Evolutionary conservation across 2,888 invertebrate species (phyloP).

Genomic region (Drosophila anomelani): DNA sequence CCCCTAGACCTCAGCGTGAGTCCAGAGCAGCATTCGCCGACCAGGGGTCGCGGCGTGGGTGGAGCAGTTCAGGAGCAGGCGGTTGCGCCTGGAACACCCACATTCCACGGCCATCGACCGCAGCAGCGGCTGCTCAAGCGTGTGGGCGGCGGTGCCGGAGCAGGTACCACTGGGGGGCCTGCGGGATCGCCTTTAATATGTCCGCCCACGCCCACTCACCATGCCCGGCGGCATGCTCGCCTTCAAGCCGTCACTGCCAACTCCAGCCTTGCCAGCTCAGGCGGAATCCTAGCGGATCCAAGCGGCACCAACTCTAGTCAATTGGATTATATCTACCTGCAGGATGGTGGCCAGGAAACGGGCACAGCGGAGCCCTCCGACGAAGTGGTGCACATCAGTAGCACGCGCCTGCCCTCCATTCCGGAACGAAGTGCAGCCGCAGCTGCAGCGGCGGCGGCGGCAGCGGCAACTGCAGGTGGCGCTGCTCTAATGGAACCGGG

Average conservation of each 20-base stretch:
- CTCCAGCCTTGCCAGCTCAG: slow-evolving; percentile 61
- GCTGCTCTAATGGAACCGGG: slow-evolving; percentile 68
- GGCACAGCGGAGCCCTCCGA: slow-evolving; percentile 54
- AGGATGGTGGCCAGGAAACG: slow-evolving; percentile 26
- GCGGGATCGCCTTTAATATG: slow-evolving; percentile 86
- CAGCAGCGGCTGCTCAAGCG: slow-evolving; percentile 88
- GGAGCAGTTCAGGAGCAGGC: slow-evolving; percentile 33
- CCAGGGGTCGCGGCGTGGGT: slow-evolving; percentile 73
- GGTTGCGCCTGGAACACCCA: slow-evolving; percentile 83
- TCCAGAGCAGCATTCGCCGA: slow-evolving; percentile 73
- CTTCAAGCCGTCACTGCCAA: slow-evolving; percentile 84
- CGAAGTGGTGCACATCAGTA: slow-evolving; percentile 89
- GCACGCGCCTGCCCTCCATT: slow-evolving; percentile 92
- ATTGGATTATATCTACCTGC: slow-evolving; percentile 70
- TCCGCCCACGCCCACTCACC: slow-evolving; percentile 95
- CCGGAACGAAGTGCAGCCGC: slow-evolving; percentile 88
- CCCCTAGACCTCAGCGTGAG: slow-evolving; percentile 82
- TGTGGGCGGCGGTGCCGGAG: slow-evolving; percentile 83
- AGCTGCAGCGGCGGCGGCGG: slow-evolving; percentile 59
- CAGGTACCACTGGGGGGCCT: slow-evolving; percentile 16
- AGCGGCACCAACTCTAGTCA: slow-evolving; percentile 59
- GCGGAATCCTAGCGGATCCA: slow-evolving; percentile 35
- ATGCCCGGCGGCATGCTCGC: slow-evolving; percentile 88
- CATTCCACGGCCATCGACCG: slow-evolving; percentile 84
- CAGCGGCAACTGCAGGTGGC: slow-evolving; percentile 46